These are phyloP conservation scores for Malurus cyaneus DNA, from an alignment of 2,113 vertebrate genomes.

Conservation along the genomic window DNA sequence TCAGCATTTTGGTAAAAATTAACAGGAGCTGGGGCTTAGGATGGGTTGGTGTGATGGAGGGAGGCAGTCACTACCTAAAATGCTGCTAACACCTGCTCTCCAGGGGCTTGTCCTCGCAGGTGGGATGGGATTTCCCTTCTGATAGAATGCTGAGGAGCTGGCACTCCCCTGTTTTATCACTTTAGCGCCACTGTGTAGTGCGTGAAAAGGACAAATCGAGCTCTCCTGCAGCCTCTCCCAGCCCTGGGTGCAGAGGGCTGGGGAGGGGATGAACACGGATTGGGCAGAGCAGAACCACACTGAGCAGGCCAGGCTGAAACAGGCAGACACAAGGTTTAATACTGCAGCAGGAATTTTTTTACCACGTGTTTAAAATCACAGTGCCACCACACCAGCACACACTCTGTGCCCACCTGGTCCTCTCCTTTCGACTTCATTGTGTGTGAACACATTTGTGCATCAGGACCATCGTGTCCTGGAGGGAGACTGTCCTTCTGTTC, in stretches of 20 bases:
- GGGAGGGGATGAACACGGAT: background rate
- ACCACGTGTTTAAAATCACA: background rate
- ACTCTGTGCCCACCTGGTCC: background rate
- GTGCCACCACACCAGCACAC: fast-evolving
- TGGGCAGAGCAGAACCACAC: background rate
- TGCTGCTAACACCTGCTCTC: background rate
- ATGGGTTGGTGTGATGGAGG: background rate
- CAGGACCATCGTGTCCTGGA: background rate
- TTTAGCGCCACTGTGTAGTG: background rate
- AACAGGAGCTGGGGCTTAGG: background rate
- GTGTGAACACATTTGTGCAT: background rate
- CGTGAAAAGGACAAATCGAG: background rate
- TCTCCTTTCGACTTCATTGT: background rate
- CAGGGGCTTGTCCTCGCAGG: background rate
- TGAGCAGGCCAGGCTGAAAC: background rate
- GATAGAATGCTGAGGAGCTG: fast-evolving
- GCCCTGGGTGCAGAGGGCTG: background rate
- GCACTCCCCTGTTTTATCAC: background rate
- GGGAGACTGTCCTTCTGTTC: constrained; percentile 14
- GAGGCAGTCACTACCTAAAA: background rate
- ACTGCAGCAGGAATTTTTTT: background rate
- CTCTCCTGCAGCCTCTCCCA: background rate
- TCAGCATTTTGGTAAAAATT: background rate
- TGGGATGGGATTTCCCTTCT: background rate
- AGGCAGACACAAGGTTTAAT: background rate